Evolutionary conservation across 2,888 invertebrate genomes (phyloP).

Genomic region (Ommatoiulus sabulosus): DNA sequence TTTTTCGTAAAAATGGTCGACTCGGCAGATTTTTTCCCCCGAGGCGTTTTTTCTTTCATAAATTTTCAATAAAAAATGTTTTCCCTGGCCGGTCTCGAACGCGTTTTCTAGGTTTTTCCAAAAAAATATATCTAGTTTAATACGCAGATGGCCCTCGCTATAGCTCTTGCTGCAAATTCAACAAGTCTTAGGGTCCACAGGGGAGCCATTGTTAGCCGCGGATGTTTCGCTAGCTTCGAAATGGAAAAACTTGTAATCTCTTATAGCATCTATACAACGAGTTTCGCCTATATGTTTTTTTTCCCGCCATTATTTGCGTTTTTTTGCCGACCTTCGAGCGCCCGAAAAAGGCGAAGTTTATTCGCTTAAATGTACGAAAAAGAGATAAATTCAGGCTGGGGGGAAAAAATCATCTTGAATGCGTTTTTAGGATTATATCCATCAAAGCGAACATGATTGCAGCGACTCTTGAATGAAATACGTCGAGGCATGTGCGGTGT

Average conservation of each 20-base stretch:
- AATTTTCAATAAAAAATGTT: background rate
- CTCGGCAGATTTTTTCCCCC: background rate
- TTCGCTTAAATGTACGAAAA: background rate
- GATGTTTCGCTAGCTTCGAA: background rate
- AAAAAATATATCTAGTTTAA: too few relatives aligned
- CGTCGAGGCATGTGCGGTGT: too few relatives aligned
- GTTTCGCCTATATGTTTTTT: background rate
- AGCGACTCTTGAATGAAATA: too few relatives aligned
- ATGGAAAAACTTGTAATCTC: constrained; percentile 27
- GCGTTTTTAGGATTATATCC: background rate
- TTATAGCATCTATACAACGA: background rate
- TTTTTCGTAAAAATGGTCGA: background rate
- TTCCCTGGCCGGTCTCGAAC: background rate
- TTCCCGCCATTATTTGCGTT: background rate
- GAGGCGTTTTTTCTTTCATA: background rate
- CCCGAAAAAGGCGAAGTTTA: background rate
- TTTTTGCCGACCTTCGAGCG: background rate
- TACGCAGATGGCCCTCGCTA: background rate
- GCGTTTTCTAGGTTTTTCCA: too few relatives aligned
- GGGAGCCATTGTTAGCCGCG: constrained; percentile 3
- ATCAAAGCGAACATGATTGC: background rate
- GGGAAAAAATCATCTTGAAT: background rate
- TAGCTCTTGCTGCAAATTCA: constrained; percentile 7
- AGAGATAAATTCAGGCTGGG: background rate
- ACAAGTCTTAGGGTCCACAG: constrained; percentile 18